Conservation (phyloP, 2,797 vertebrate species). For the Cheirogaleus major region DNA sequence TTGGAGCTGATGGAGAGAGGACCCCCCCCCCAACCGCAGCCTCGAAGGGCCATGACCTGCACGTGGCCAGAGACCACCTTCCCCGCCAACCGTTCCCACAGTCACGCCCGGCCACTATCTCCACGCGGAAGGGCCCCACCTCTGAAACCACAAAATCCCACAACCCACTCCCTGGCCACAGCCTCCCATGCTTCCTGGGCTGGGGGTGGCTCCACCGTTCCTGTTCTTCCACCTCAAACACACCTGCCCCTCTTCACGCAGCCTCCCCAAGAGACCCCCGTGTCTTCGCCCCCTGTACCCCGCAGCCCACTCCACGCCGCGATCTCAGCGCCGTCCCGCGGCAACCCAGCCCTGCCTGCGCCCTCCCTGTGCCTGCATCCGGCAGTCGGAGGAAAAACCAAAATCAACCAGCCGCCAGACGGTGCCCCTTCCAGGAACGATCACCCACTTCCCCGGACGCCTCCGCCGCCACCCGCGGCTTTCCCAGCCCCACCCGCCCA, state of each 20-base stretch:
- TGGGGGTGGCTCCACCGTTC: background rate
- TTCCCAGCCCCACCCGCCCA: background rate
- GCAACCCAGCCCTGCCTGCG: accelerated
- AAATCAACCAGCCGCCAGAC: background rate
- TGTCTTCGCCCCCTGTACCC: accelerated
- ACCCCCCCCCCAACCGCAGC: too few relatives aligned
- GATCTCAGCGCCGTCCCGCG: background rate
- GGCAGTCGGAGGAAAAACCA: background rate
- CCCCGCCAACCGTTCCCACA: accelerated
- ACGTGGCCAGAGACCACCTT: background rate
- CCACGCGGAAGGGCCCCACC: background rate
- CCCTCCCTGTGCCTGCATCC: background rate
- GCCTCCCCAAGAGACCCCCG: background rate
- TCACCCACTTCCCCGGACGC: background rate
- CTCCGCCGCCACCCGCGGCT: background rate
- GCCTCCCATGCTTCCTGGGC: background rate
- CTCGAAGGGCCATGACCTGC: background rate
- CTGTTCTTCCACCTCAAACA: background rate
- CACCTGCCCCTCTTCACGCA: background rate
- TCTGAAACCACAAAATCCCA: background rate
- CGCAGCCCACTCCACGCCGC: background rate
- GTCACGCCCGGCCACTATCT: background rate
- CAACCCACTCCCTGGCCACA: slow-evolving; percentile 3
- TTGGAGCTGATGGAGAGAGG: background rate
- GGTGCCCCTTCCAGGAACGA: background rate